phyloP scores from a whole-genome alignment of 2,888 invertebrate species.

The Tipula helvola region DNA sequence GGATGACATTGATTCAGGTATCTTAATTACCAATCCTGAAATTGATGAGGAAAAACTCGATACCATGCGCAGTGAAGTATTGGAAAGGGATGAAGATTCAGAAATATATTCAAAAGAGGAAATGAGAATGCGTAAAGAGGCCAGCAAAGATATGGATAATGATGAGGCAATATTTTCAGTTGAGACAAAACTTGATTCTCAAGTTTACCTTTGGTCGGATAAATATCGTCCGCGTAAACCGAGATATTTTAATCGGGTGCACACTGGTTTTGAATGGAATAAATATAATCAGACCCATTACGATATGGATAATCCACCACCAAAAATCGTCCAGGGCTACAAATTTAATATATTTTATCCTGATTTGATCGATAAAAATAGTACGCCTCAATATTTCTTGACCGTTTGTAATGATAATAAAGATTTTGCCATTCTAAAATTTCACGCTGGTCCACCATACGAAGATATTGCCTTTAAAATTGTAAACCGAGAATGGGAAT shows the following conservation, averaged over 20 bases:
- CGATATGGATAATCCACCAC: constrained; percentile 99
- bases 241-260: constrained; percentile 91
- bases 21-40: constrained; percentile 59
- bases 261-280: constrained; percentile 99
- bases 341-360: constrained; percentile 99
- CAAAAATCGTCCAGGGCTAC: constrained; percentile 99
- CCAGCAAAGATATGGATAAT: constrained; percentile 67
- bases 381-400: constrained; percentile 89
- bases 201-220: constrained; percentile 79
- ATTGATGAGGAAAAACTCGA: constrained; percentile 65
- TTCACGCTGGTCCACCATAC: constrained; percentile 98
- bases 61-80: constrained; percentile 42
- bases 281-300: constrained; percentile 99
- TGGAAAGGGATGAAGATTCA: neutral
- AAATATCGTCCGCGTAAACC: constrained; percentile 97
- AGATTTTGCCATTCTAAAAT: constrained; percentile 89
- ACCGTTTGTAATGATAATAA: constrained; percentile 82
- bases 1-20: constrained; percentile 51
- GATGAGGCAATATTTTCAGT: constrained; percentile 90
- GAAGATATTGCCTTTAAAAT: constrained; percentile 99
- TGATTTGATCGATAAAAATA: constrained; percentile 86
- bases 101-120: constrained; percentile 37
- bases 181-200: constrained; percentile 71
- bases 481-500: constrained; percentile 99
- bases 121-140: constrained; percentile 61